phyloP scores from a whole-genome alignment of 1,140 invertebrate genomes.

The Copidosoma floridanum region DNA sequence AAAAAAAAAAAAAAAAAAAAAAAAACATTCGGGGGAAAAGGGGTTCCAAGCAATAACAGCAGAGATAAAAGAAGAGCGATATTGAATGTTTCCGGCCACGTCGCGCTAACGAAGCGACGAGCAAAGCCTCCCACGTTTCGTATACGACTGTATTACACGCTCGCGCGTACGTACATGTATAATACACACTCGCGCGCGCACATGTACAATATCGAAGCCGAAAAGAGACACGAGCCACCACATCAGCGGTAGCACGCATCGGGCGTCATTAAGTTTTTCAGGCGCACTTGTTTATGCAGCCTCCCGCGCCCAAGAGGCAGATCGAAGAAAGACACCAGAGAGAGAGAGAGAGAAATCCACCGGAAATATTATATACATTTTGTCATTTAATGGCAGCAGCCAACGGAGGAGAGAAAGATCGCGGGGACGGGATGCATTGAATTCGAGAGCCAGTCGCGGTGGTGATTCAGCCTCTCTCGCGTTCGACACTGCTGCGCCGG shows the following conservation, averaged over 20 bases:
- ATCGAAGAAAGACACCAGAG: neutral
- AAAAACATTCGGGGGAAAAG: too few species aligned
- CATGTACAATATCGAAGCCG: conserved; percentile 16
- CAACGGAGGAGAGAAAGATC: conserved; percentile 22
- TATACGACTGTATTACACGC: neutral
- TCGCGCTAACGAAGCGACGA: conserved; percentile 17
- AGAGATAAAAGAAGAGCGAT: conserved; percentile 15
- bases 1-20: too few species aligned
- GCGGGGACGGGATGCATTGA: conserved; percentile 37
- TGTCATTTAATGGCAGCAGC: conserved; percentile 30
- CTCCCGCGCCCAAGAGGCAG: neutral
- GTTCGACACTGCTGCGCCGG: conserved; percentile 25
- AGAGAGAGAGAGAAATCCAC: conserved; percentile 1
- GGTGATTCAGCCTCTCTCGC: conserved; percentile 13
- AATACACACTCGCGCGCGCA: neutral
- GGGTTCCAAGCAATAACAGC: neutral
- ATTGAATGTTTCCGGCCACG: conserved; percentile 20
- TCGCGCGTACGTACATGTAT: neutral
- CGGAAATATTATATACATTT: conserved; percentile 37
- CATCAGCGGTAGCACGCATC: neutral
- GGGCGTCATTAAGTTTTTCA: conserved; percentile 18
- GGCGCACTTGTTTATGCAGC: conserved; percentile 16
- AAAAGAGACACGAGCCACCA: conserved; percentile 10
- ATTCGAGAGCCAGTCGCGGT: conserved; percentile 42
- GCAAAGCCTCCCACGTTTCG: neutral